These are phyloP conservation scores for Eupithecia abbreviata DNA, from an alignment of 2,888 invertebrate species.

Conservation along the genomic window DNA sequence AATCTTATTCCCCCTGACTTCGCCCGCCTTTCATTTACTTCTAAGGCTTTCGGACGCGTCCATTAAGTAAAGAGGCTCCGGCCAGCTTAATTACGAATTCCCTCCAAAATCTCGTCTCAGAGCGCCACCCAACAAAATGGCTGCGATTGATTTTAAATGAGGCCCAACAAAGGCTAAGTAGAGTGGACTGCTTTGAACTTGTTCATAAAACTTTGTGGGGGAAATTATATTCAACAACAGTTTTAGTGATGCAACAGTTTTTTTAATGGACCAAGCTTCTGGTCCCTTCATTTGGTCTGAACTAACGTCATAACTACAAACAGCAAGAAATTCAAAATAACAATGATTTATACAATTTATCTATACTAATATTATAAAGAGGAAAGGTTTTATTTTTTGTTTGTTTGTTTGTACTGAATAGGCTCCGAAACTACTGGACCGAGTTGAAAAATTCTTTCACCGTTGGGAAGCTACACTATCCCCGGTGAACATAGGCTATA, in stretches of 20 bases:
- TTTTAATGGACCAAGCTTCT: neutral
- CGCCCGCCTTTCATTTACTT: slow-evolving; percentile 62
- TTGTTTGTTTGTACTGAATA: too few species aligned
- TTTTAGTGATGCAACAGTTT: neutral
- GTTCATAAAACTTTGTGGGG: slow-evolving; percentile 65
- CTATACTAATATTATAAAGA: too few species aligned
- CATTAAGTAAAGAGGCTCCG: slow-evolving; percentile 80
- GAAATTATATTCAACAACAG: slow-evolving; percentile 50
- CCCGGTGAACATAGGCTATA: too few species aligned
- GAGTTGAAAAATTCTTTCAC: too few species aligned
- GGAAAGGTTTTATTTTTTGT: too few species aligned
- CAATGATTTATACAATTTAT: too few species aligned
- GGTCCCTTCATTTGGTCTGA: neutral
- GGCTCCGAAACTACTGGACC: too few species aligned
- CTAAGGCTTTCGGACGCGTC: slow-evolving; percentile 72
- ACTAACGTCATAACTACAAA: neutral
- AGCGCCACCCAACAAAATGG: slow-evolving; percentile 67
- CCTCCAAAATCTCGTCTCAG: slow-evolving; percentile 74
- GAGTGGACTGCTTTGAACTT: slow-evolving; percentile 64
- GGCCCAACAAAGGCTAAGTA: slow-evolving; percentile 67
- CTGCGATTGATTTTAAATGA: slow-evolving; percentile 82
- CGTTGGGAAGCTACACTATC: too few species aligned
- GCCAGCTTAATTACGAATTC: slow-evolving; percentile 81
- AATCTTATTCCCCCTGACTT: slow-evolving; percentile 68
- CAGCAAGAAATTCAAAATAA: neutral